Conservation (phyloP, 2,113 vertebrate genomes). For the Leuciscus idus region DNA sequence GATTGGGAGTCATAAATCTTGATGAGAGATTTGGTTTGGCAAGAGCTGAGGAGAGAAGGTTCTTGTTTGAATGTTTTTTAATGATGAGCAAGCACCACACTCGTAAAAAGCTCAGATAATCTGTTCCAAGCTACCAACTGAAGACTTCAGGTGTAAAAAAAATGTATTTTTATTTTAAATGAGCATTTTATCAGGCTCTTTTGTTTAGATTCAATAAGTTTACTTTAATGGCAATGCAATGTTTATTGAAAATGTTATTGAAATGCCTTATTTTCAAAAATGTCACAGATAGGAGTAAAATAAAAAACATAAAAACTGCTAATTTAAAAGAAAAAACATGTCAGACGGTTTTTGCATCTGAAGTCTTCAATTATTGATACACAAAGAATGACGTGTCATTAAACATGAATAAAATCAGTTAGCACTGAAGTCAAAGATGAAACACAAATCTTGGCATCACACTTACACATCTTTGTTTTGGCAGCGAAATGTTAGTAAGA, state of each 20-base stretch:
- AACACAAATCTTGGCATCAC: constrained; percentile 1
- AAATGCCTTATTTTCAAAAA: too few relatives aligned
- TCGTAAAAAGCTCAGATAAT: background rate
- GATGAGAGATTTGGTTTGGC: constrained; percentile 62
- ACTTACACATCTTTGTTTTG: constrained; percentile 39
- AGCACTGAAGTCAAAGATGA: background rate
- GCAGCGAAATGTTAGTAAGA: constrained; percentile 42
- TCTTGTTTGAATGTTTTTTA: constrained; percentile 64
- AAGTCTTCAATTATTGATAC: background rate
- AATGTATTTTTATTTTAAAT: too few relatives aligned
- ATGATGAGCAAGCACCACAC: background rate
- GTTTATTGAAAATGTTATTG: too few relatives aligned
- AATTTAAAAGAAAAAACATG: too few relatives aligned
- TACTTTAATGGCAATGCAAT: too few relatives aligned
- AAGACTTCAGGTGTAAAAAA: too few relatives aligned
- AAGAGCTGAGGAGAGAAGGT: constrained; percentile 64
- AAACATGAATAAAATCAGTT: too few relatives aligned
- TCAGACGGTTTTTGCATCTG: too few relatives aligned
- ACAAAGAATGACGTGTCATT: background rate
- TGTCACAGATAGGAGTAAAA: too few relatives aligned
- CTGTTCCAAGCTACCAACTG: background rate
- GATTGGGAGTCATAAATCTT: constrained; percentile 67
- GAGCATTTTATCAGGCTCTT: too few relatives aligned
- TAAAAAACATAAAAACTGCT: too few relatives aligned
- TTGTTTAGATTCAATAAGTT: too few relatives aligned